Evolutionary conservation across 2,888 invertebrate species (phyloP).

Genomic region (Drosophila cyrtoloma): DNA sequence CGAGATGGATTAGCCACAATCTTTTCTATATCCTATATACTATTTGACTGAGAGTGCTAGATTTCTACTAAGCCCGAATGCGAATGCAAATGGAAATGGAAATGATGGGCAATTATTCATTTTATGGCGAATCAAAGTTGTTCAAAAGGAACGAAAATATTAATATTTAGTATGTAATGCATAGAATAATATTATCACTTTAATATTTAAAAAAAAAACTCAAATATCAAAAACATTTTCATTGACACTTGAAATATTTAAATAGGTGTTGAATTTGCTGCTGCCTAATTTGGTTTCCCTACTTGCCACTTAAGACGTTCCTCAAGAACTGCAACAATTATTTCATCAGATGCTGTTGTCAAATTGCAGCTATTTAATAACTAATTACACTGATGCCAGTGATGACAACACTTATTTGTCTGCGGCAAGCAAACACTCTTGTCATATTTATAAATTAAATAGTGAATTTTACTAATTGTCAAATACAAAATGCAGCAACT

Average conservation of each 20-base stretch:
- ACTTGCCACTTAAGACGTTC: not conserved
- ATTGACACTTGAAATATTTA: not conserved
- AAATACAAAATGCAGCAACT: constrained; percentile 42
- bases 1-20: constrained; percentile 2
- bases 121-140: no score
- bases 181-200: no score
- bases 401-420: constrained; percentile 42
- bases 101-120: not conserved
- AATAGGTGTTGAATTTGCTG: not conserved
- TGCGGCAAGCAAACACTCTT: constrained; percentile 26
- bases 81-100: not conserved
- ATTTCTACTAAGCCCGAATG: not conserved
- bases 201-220: no score
- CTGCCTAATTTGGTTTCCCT: not conserved
- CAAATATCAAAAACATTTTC: not conserved
- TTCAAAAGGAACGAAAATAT: not conserved
- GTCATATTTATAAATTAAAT: constrained; percentile 60
- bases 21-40: not conserved
- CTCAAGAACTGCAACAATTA: constrained; percentile 27
- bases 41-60: not conserved
- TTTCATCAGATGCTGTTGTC: constrained; percentile 28
- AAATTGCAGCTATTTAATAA: constrained; percentile 70
- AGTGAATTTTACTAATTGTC: constrained; percentile 74
- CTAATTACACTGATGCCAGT: constrained; percentile 55
- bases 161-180: not conserved